Evolutionary conservation across 2,113 vertebrate genomes (phyloP), one percentile per base, ranked within the genome.

Genomic region (Rissa tridactyla): DNA sequence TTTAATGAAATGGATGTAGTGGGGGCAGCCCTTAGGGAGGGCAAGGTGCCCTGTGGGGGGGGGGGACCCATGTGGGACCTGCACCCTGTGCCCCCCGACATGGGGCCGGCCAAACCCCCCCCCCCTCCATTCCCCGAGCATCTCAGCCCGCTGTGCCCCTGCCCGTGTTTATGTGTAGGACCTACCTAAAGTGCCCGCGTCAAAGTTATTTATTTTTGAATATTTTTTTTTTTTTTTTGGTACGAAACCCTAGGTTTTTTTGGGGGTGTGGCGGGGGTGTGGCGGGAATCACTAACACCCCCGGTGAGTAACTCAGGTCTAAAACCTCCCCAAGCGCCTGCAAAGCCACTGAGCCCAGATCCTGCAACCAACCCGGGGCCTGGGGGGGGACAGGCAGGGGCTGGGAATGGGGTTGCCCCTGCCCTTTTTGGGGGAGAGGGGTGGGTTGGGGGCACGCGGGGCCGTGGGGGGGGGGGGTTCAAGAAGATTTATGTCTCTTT

Each of bases 151-250:
- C 9, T 1, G 21, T 10, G 20, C 12, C 17, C 46, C 58, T 9
- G 9, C 38, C 79, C 66, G 8, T 55, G 47, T 88, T 93, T 93
- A 30, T 44, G 30, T 44, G 36, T 81, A 86, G 86, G 46, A 69
- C 92, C 76, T 84, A 70, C 92, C 83, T 64, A 2, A 94, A 96
- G 80, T 76, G 95, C 83, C 89, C 76, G 1, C 36, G 36, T 82
- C 78, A 51, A 72, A 85, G 15, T 5, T 90, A 93, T 95, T 96
- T 96, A 86, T 94, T 81, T 55, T 71, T 90, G 4, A 15, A 4
- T 6, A 17, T 17, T 44, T 17, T 44, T 44, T 44, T 44, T 42
- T 44, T 44, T 44, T 44, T 44, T 44, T 44, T 40, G 16, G 46
- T 66, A 62, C 27, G 3, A 83, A 57, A 4, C 7, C 34, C 54